Percentiles rank a stretch among this genome's conserved stretches.
Evolutionary conservation across 2,888 invertebrate genomes (phyloP).

Genomic region (Drosophila subsilvestris): DNA sequence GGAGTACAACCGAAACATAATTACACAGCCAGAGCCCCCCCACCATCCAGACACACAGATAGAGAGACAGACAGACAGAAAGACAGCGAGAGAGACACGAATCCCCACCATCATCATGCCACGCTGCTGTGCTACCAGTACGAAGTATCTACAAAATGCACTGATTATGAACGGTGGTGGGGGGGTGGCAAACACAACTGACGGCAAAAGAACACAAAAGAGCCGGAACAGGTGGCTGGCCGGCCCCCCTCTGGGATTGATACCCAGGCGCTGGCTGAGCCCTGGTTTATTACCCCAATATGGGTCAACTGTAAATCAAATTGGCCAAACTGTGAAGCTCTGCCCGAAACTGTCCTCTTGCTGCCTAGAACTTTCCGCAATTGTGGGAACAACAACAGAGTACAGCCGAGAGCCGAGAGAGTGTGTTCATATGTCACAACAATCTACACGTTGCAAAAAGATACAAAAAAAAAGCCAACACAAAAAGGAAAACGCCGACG

Average conservation of each 20-base stretch:
- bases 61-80: neutral
- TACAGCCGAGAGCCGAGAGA: too few relatives aligned
- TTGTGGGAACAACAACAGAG: too few relatives aligned
- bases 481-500: conserved; percentile 60
- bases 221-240: conserved; percentile 58
- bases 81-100: conserved; percentile 60
- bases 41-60: neutral
- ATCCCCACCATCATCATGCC: conserved; percentile 53
- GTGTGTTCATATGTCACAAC: conserved; percentile 29
- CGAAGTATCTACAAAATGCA: conserved; percentile 70
- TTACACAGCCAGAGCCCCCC: conserved; percentile 49
- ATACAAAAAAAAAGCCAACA: conserved; percentile 38
- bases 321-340: conserved; percentile 18
- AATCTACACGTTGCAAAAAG: conserved; percentile 30
- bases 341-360: neutral
- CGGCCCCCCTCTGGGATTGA: conserved; percentile 39
- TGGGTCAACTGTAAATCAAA: conserved; percentile 56
- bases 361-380: conserved; percentile 1
- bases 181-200: conserved; percentile 32
- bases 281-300: conserved; percentile 53
- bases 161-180: conserved; percentile 78
- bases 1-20: conserved; percentile 76
- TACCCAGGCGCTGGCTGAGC: conserved; percentile 60
- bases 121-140: conserved; percentile 30
- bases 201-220: neutral